These are phyloP conservation scores for Parazoanthus swiftii DNA, from an alignment of 92 coral and sea anemone genomes.

Conservation along the genomic window DNA sequence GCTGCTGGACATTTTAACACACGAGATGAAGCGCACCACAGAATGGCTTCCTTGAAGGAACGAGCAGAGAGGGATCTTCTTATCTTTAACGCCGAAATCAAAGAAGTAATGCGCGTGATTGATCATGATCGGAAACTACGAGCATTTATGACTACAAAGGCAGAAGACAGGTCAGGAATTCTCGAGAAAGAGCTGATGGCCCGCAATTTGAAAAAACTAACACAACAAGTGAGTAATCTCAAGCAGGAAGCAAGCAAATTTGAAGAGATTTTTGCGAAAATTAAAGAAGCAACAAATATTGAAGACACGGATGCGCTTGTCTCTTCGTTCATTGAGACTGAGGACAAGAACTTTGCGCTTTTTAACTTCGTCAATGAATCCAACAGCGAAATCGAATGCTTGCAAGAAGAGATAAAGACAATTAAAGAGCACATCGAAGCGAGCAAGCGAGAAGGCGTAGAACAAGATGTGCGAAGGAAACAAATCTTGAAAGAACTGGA, in stretches of 20 bases:
- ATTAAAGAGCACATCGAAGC: slow-evolving; percentile 72
- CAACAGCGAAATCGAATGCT: slow-evolving; percentile 83
- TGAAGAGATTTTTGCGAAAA: slow-evolving; percentile 82
- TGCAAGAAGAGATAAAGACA: slow-evolving; percentile 76
- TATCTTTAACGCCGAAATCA: slow-evolving; percentile 72
- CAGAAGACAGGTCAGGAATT: slow-evolving; percentile 81
- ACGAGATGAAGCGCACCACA: slow-evolving; percentile 95
- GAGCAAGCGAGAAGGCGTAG: slow-evolving; percentile 72
- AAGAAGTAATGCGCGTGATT: slow-evolving; percentile 88
- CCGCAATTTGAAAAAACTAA: slow-evolving; percentile 62
- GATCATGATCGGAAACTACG: slow-evolving; percentile 94
- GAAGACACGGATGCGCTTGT: slow-evolving; percentile 84
- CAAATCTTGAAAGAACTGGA: slow-evolving; percentile 83
- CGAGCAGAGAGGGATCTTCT: slow-evolving; percentile 93
- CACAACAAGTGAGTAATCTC: slow-evolving; percentile 67
- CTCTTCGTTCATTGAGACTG: slow-evolving; percentile 80
- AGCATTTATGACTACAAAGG: slow-evolving; percentile 87
- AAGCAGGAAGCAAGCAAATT: slow-evolving; percentile 72
- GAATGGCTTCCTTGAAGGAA: slow-evolving; percentile 89
- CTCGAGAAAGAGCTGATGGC: slow-evolving; percentile 70
- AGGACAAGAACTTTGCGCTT: slow-evolving; percentile 96
- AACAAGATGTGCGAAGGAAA: slow-evolving; percentile 70
- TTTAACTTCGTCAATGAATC: slow-evolving; percentile 87
- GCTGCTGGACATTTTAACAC: slow-evolving; percentile 74
- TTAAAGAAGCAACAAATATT: slow-evolving; percentile 87